Base-by-base conservation (phyloP, 2,797 vertebrate genomes). In the Chelon auratus region DNA sequence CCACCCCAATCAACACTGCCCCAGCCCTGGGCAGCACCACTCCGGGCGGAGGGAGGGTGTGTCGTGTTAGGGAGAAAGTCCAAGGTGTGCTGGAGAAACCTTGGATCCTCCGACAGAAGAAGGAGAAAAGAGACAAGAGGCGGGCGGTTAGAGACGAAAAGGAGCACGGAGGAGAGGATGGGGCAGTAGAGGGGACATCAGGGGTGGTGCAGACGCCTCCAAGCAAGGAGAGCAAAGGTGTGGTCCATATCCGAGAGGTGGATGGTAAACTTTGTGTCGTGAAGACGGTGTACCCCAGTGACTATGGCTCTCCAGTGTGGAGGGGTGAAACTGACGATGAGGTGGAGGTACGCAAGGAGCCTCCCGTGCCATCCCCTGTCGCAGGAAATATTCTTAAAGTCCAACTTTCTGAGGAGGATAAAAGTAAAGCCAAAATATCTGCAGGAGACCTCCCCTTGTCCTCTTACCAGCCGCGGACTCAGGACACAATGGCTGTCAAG, bases 241-340 rank as follows among this genome's bases (percentile, higher is more conserved):
- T 95, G 39, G 93, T 94, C 55, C 93, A 93, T 33, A 95, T 95
- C 66, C 92, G 93, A 0, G 94, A 95, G 82, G 93, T 91, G 67
- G 94, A 91, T 1, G 94, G 94, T 18, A 92, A 92, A 59, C 92
- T 95, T 0, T 95, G 94, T 2, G 93, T 95, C 73, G 95, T 95
- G 33, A 87, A 93, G 77, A 95, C 94, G 0, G 91, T 94, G 54
- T 95, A 95, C 75, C 94, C 95, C 60, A 93, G 74, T 15, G 92
- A 94, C 61, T 94, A 84, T 9, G 93, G 93, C 39, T 93, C 93
- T 9, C 93, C 93, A 0, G 82, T 89, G 9, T 94, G 93, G 92
- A 84, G 52, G 26, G 83, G 84, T 0, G 74, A 83, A 2, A 50
- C 71, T 9, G 77, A 89, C n/a, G 51, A 76, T 3, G 82, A 86